phyloP scores from a whole-genome alignment of 2,888 invertebrate species.

The Agrotis segetum region DNA sequence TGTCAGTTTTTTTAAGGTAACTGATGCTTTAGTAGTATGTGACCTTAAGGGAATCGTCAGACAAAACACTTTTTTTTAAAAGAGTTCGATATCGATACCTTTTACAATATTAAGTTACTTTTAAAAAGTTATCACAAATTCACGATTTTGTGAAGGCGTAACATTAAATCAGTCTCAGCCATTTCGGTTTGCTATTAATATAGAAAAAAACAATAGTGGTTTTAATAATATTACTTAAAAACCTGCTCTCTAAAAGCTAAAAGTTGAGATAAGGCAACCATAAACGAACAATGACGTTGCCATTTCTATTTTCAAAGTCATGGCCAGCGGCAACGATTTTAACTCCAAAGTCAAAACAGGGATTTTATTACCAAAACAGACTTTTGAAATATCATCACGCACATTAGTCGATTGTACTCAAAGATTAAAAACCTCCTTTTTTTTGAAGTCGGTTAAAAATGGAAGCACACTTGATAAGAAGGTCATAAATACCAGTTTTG shows the following conservation, averaged over 20 bases:
- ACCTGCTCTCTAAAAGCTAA: slow-evolving; percentile 21
- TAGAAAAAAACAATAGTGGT: background rate
- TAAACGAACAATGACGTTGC: slow-evolving; percentile 37
- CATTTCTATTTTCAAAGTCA: slow-evolving; percentile 56
- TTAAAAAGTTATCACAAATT: too few relatives aligned
- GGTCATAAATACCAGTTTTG: slow-evolving; percentile 80
- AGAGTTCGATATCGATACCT: too few relatives aligned
- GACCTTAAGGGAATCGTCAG: too few relatives aligned
- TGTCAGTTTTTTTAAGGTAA: background rate
- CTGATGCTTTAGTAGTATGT: background rate
- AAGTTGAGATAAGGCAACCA: slow-evolving; percentile 17
- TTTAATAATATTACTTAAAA: background rate
- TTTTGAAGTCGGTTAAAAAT: slow-evolving; percentile 43
- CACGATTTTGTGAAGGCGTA: too few relatives aligned
- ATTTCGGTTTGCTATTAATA: too few relatives aligned
- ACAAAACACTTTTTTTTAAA: too few relatives aligned
- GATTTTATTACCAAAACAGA: slow-evolving; percentile 48
- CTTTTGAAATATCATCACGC: slow-evolving; percentile 67
- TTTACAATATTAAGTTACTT: too few relatives aligned
- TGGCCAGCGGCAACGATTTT: slow-evolving; percentile 34
- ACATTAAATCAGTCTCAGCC: too few relatives aligned
- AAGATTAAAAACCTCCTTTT: slow-evolving; percentile 52
- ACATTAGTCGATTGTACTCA: slow-evolving; percentile 64
- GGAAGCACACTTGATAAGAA: slow-evolving; percentile 75
- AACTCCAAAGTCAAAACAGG: slow-evolving; percentile 33